Conservation (phyloP, 1,140 invertebrate genomes). For the Habropoda laboriosa region DNA sequence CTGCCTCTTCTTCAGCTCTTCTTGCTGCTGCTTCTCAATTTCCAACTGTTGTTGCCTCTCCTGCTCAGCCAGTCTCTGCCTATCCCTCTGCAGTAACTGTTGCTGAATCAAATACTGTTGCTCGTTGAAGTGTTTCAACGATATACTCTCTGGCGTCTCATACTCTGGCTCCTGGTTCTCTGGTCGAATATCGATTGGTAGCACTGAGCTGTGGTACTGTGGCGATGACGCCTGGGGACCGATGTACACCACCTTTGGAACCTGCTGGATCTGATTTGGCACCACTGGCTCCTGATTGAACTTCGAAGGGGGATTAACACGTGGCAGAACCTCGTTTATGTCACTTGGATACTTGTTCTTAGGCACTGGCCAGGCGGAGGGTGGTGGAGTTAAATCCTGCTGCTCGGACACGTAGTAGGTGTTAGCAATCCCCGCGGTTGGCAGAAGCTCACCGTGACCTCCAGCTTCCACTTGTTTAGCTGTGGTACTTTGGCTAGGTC, state of each 20-base stretch:
- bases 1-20: conserved; percentile 72
- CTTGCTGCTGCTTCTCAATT: conserved; percentile 71
- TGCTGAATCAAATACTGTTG: conserved; percentile 78
- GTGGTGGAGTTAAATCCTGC: conserved; percentile 64
- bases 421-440: conserved; percentile 22
- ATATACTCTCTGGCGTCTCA: conserved; percentile 78
- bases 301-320: conserved; percentile 70
- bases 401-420: conserved; percentile 75
- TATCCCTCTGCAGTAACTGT: conserved; percentile 75
- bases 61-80: conserved; percentile 73
- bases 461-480: background rate
- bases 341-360: conserved; percentile 71
- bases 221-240: conserved; percentile 62
- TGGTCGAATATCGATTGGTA: conserved; percentile 71
- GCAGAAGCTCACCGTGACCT: background rate
- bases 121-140: conserved; percentile 79
- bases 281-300: conserved; percentile 63
- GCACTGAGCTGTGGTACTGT: conserved; percentile 69
- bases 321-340: conserved; percentile 77
- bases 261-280: conserved; percentile 50
- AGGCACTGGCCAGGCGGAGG: conserved; percentile 63
- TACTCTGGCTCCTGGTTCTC: conserved; percentile 69
- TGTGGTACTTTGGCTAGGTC: background rate
- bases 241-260: conserved; percentile 64
- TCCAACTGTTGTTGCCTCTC: conserved; percentile 73